A percentile compares a stretch with the other conserved stretches of the same genome.
Conservation (phyloP, 2,888 invertebrate genomes). For the Stramonita haemastoma region DNA sequence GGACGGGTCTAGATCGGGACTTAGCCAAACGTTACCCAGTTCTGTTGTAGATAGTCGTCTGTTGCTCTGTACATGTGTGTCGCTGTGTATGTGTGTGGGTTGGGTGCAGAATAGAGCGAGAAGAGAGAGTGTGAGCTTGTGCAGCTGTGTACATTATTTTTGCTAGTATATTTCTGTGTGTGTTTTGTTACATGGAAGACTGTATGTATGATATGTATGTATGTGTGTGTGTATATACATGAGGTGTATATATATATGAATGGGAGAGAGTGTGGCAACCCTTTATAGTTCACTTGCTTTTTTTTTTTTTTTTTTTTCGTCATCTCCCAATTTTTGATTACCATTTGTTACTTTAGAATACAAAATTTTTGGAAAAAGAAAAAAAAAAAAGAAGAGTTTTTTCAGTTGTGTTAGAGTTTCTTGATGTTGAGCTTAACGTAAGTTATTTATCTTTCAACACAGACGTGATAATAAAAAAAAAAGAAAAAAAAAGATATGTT, state of each 20-base stretch:
- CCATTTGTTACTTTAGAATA: slow-evolving; percentile 7
- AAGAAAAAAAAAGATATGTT: neutral
- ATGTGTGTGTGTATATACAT: neutral
- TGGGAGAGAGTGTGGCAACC: neutral
- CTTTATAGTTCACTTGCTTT: slow-evolving; percentile 20
- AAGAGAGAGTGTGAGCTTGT: neutral
- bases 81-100: neutral
- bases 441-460: slow-evolving; percentile 35
- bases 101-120: neutral
- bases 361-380: neutral
- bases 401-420: slow-evolving; percentile 34
- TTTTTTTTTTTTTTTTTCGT: slow-evolving; percentile 1
- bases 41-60: slow-evolving; percentile 31
- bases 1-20: slow-evolving; percentile 45
- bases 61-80: neutral
- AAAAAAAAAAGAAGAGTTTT: neutral
- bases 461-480: slow-evolving; percentile 25
- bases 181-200: neutral
- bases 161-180: neutral
- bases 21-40: slow-evolving; percentile 35
- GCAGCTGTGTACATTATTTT: neutral
- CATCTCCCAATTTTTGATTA: neutral
- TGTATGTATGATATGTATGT: slow-evolving; percentile 12
- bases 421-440: slow-evolving; percentile 35
- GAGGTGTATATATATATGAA: neutral